phyloP scores from a whole-genome alignment of 1,140 invertebrate genomes.

The Adoxophyes honmai region DNA sequence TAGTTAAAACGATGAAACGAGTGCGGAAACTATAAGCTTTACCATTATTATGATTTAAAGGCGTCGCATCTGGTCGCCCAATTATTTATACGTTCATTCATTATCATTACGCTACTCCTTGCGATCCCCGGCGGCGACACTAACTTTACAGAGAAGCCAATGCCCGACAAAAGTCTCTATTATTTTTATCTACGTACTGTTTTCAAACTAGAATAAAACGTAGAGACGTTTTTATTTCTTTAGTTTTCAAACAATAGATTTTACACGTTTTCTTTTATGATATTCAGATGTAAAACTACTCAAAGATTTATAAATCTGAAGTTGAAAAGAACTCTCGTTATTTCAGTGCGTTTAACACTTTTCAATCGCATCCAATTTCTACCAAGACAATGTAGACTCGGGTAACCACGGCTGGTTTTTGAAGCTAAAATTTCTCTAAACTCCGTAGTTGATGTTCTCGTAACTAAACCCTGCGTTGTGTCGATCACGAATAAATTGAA shows the following conservation, averaged over 20 bases:
- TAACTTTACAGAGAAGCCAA: not conserved
- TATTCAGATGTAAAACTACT: no score
- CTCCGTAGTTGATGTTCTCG: no score
- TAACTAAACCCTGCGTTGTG: not conserved
- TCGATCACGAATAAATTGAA: not conserved
- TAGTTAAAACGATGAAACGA: slow-evolving; percentile 15
- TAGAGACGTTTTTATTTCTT: no score
- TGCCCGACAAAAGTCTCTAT: not conserved
- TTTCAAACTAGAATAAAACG: no score
- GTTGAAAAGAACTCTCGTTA: no score
- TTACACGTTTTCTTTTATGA: no score
- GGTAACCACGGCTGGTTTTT: not conserved
- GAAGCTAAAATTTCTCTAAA: not conserved
- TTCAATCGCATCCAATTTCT: not conserved
- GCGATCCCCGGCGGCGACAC: slow-evolving; percentile 6
- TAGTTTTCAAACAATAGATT: no score
- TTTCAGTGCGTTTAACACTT: no score
- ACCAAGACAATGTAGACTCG: not conserved
- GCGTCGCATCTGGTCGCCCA: slow-evolving; percentile 20
- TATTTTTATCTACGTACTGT: no score
- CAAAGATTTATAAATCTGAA: no score
- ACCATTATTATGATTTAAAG: slow-evolving; percentile 31
- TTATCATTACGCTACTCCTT: slow-evolving; percentile 29
- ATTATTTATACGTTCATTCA: slow-evolving; percentile 45
- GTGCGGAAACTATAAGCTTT: slow-evolving; percentile 18